Evolutionary conservation across 2,888 invertebrate genomes (phyloP).

Genomic region (Rhagium mordax): DNA sequence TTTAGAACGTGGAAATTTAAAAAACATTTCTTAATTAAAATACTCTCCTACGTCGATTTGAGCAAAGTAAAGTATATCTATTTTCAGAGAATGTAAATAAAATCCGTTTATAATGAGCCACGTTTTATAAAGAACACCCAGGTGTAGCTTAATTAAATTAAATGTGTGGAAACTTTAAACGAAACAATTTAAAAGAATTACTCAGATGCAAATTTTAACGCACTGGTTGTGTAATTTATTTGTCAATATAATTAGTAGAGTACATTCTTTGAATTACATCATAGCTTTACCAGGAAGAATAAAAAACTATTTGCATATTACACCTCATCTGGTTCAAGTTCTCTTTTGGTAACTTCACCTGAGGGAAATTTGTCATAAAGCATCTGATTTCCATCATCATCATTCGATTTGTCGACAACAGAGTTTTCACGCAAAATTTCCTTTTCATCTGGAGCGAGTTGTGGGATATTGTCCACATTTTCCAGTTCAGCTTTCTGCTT

Average conservation of each 20-base stretch:
- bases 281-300: not conserved
- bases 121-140: too few relatives aligned
- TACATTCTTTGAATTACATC: not conserved
- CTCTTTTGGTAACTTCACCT: slow-evolving; percentile 1
- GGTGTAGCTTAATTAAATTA: too few relatives aligned
- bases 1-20: too few relatives aligned
- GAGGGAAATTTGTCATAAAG: slow-evolving; percentile 3
- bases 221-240: not conserved
- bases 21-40: too few relatives aligned
- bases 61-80: too few relatives aligned
- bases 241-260: not conserved
- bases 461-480: not conserved
- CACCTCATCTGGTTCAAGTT: slow-evolving; percentile 16
- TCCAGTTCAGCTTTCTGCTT: not conserved
- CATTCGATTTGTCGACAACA: not conserved
- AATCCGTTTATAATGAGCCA: too few relatives aligned
- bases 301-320: not conserved
- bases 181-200: too few relatives aligned
- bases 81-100: too few relatives aligned
- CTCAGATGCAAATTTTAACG: too few relatives aligned
- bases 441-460: not conserved
- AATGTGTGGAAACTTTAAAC: too few relatives aligned
- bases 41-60: too few relatives aligned
- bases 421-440: not conserved
- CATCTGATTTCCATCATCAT: not conserved